These are phyloP conservation scores for Pelecanus crispus DNA, from an alignment of 2,113 vertebrate genomes.

Conservation along the genomic window DNA sequence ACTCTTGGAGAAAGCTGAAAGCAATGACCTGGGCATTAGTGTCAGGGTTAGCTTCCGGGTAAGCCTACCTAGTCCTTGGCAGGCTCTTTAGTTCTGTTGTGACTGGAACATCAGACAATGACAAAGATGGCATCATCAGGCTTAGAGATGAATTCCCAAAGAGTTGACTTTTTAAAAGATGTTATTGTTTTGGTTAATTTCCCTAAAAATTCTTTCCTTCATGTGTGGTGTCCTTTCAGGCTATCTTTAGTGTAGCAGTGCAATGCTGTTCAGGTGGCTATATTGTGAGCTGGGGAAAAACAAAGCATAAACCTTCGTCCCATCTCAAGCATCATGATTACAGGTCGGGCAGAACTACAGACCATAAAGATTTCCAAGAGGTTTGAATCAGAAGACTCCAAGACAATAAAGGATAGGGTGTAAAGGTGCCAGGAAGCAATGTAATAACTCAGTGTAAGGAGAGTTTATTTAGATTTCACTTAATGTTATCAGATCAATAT, in stretches of 20 bases:
- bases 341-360: neutral
- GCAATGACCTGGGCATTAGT: neutral
- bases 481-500: too few species aligned
- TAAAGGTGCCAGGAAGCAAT: neutral
- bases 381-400: neutral
- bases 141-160: neutral
- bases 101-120: neutral
- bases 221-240: neutral
- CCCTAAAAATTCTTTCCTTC: neutral
- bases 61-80: neutral
- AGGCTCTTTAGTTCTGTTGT: neutral
- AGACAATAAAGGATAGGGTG: neutral
- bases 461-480: neutral
- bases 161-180: neutral
- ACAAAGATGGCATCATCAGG: neutral
- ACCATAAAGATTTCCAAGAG: neutral
- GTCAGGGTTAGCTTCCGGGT: neutral
- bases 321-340: neutral
- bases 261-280: neutral
- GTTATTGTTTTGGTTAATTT: neutral
- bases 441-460: neutral
- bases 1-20: neutral
- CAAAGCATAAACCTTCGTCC: neutral
- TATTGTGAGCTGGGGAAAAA: neutral
- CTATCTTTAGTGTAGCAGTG: neutral